Conservation (phyloP, 2,888 invertebrate genomes). For the Drosophila pseudotalamancana region DNA sequence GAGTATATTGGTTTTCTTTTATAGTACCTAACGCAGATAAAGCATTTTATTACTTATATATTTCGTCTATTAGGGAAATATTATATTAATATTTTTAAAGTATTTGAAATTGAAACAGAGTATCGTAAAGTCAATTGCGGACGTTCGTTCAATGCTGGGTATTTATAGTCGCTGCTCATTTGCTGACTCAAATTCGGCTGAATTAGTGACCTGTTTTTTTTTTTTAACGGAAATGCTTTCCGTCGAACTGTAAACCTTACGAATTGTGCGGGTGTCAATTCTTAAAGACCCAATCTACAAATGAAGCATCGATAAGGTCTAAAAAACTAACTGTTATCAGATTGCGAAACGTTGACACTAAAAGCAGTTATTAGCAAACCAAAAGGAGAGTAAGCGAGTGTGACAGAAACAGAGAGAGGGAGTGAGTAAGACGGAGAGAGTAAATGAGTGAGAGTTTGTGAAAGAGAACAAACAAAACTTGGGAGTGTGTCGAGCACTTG, state of each 20-base stretch:
- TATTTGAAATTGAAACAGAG: too few relatives aligned
- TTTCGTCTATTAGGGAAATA: too few relatives aligned
- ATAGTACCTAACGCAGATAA: too few relatives aligned
- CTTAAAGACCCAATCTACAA: conserved; percentile 19
- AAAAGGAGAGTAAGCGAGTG: background rate
- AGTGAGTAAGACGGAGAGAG: background rate
- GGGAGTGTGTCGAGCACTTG: conserved; percentile 43
- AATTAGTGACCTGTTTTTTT: conserved; percentile 10
- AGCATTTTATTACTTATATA: too few relatives aligned
- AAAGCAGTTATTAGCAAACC: too few relatives aligned
- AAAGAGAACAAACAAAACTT: conserved; percentile 54
- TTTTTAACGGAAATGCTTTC: too few relatives aligned
- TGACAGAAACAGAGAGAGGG: background rate
- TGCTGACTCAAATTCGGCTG: conserved; percentile 28
- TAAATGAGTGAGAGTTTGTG: background rate
- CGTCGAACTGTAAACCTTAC: conserved; percentile 8
- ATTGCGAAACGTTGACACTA: conserved; percentile 56
- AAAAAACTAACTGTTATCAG: conserved; percentile 24
- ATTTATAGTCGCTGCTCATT: conserved; percentile 19
- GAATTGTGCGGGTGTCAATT: conserved; percentile 2
- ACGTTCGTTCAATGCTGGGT: too few relatives aligned
- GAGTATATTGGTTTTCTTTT: too few relatives aligned
- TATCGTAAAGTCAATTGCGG: too few relatives aligned
- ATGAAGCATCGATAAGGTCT: conserved; percentile 49
- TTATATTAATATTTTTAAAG: too few relatives aligned